Conservation (phyloP, 2,113 vertebrate genomes). For the Mobula birostris region DNA sequence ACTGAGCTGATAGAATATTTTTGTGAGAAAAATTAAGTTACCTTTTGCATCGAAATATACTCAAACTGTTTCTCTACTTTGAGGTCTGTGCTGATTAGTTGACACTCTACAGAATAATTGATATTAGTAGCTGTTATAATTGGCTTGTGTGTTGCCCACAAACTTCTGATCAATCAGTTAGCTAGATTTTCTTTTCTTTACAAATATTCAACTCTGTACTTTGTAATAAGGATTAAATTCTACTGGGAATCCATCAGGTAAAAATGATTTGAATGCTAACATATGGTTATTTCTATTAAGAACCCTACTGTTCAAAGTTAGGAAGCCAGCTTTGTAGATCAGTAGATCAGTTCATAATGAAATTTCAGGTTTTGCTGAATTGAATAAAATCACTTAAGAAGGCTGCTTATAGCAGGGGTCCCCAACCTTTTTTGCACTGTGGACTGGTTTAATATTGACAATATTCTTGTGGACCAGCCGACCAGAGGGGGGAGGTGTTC, state of each 20-base stretch:
- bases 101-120: background rate
- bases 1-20: background rate
- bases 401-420: no score
- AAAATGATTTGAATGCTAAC: background rate
- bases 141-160: background rate
- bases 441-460: no score
- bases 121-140: background rate
- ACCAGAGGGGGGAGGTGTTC: no score
- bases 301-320: background rate
- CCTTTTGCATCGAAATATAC: background rate
- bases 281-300: background rate
- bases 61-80: background rate
- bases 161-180: background rate
- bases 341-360: no score
- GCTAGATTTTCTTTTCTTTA: background rate
- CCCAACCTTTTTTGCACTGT: no score
- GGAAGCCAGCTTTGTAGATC: no score
- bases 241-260: background rate
- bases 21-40: background rate
- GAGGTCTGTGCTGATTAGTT: background rate
- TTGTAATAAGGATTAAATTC: background rate
- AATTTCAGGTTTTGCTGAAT: background rate
- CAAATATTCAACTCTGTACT: background rate
- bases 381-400: background rate
- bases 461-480: no score